phyloP scores from a whole-genome alignment of 2,797 vertebrate species.

The Diglossa cyanea region DNA sequence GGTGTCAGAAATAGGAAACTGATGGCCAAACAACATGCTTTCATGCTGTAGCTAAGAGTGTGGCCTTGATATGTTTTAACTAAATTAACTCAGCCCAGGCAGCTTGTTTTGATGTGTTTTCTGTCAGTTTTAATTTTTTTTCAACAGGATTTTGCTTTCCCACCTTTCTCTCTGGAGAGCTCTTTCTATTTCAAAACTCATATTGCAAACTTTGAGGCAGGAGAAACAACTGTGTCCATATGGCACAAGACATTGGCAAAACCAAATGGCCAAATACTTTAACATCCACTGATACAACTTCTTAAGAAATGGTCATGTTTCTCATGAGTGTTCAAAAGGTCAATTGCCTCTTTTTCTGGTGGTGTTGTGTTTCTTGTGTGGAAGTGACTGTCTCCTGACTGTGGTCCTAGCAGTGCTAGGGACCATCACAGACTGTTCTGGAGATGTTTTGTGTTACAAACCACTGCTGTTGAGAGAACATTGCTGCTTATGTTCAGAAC shows the following conservation, averaged over 20 bases:
- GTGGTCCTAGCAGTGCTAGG: not conserved
- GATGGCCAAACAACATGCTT: not conserved
- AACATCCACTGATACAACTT: accelerated
- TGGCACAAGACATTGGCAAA: not conserved
- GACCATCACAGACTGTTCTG: not conserved
- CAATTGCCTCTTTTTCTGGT: not conserved
- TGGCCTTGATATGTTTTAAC: not conserved
- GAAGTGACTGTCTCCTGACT: not conserved
- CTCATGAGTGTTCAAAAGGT: not conserved
- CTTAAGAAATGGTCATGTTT: not conserved
- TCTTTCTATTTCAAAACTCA: not conserved
- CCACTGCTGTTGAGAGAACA: not conserved
- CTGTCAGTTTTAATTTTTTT: not conserved
- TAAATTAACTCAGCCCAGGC: not conserved
- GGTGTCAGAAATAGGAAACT: not conserved
- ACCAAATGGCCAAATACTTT: not conserved
- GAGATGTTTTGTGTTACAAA: not conserved
- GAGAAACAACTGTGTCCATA: not conserved
- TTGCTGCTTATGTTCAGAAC: not conserved
- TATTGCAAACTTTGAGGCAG: not conserved
- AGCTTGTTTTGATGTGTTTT: not conserved
- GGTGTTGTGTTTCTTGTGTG: not conserved
- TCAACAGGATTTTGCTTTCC: not conserved
- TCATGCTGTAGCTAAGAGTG: not conserved
- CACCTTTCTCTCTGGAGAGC: not conserved